phyloP scores from a whole-genome alignment of 1,140 invertebrate species.

The Parapsyche elsis region DNA sequence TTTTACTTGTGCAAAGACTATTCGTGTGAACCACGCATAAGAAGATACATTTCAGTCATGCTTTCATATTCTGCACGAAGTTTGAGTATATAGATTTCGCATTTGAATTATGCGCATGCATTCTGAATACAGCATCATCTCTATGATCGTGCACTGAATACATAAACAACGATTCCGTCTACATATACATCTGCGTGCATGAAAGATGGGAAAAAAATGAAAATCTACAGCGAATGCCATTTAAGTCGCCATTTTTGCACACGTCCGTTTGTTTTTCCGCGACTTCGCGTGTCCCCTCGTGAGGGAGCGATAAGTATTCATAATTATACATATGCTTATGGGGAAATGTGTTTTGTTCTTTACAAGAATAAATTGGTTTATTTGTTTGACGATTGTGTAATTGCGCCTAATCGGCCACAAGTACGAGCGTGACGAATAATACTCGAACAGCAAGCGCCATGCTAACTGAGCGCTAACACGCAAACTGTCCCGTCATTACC shows the following conservation, averaged over 20 bases:
- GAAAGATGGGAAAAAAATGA: not conserved
- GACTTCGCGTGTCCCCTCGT: not conserved
- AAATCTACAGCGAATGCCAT: not conserved
- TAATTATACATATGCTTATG: not conserved
- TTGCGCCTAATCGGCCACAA: constrained; percentile 27
- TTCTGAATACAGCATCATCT: not conserved
- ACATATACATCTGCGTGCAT: too few species aligned
- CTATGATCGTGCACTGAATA: not conserved
- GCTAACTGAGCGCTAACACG: constrained; percentile 7
- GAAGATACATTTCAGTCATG: not conserved
- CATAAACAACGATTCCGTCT: not conserved
- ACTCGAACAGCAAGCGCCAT: not conserved
- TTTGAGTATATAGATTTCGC: constrained; percentile 1
- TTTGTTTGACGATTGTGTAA: constrained; percentile 38
- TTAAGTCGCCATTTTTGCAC: not conserved
- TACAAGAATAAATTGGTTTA: constrained; percentile 38
- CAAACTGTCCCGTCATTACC: not conserved
- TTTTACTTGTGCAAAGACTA: not conserved
- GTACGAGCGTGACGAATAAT: constrained; percentile 31
- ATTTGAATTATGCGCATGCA: constrained; percentile 14
- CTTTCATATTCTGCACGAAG: not conserved
- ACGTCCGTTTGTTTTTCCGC: not conserved
- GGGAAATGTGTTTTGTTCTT: not conserved
- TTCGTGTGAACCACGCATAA: not conserved
- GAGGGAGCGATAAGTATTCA: not conserved